phyloP scores from a whole-genome alignment of 2,797 vertebrate species.

The Muscicapa striata region DNA sequence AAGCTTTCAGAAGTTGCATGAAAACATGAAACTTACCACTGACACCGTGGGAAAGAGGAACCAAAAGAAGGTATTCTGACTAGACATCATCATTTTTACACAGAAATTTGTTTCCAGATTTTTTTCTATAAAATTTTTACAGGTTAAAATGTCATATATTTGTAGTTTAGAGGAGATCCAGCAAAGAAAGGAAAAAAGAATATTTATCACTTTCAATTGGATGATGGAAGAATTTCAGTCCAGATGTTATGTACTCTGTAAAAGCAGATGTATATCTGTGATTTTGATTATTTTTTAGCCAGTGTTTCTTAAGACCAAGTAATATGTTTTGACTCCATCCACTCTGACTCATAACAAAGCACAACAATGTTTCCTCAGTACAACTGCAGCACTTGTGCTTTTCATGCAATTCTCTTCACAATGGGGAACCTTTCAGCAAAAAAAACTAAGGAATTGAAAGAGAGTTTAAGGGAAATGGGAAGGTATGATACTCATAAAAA shows the following conservation, averaged over 20 bases:
- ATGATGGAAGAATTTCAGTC: background rate
- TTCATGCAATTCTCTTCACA: background rate
- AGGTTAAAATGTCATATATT: background rate
- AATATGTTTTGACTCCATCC: constrained; percentile 13
- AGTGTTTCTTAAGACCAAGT: background rate
- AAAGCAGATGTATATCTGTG: background rate
- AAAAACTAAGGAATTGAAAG: background rate
- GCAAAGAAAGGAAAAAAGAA: background rate
- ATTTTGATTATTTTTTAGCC: background rate
- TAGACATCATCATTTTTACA: background rate
- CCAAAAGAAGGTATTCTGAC: background rate
- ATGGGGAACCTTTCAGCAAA: background rate
- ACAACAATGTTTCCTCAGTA: background rate
- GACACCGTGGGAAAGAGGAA: background rate
- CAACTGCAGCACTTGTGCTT: background rate
- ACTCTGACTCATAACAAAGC: constrained; percentile 2
- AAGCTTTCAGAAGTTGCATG: background rate
- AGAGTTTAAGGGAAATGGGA: background rate
- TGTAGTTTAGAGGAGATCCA: background rate
- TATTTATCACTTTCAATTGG: background rate
- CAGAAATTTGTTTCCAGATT: background rate
- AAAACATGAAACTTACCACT: background rate
- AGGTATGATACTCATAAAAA: background rate
- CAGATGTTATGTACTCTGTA: background rate
- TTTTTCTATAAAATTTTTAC: background rate